phyloP scores from a whole-genome alignment of 2,797 vertebrate genomes.

The Catamblyrhynchus diadema region DNA sequence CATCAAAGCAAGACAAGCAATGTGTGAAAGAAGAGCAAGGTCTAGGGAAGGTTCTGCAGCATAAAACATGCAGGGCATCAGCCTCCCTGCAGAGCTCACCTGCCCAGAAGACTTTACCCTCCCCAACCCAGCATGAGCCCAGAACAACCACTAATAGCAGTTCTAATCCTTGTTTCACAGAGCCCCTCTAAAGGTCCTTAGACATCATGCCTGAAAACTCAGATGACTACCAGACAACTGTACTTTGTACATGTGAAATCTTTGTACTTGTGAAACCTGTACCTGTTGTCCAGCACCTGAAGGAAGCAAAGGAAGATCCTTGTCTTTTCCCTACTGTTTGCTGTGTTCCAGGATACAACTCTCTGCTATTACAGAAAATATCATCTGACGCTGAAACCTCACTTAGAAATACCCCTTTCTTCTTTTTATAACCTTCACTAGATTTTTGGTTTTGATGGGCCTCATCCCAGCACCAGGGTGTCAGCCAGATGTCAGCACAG shows the following conservation, averaged over 20 bases:
- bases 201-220: not conserved
- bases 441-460: not conserved
- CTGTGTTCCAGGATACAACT: not conserved
- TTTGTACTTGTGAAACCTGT: not conserved
- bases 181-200: not conserved
- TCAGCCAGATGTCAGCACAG: not conserved
- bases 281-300: not conserved
- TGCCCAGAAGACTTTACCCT: not conserved
- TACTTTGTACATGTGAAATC: not conserved
- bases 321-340: not conserved
- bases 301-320: not conserved
- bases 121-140: not conserved
- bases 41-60: not conserved
- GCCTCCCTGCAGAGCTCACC: not conserved
- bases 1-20: not conserved
- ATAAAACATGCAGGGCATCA: not conserved
- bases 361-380: not conserved
- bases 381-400: not conserved
- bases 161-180: not conserved
- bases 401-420: not conserved
- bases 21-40: not conserved
- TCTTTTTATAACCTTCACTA: not conserved
- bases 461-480: not conserved
- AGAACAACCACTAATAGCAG: not conserved
- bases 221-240: not conserved